Evolutionary conservation across 2,888 invertebrate species (phyloP).

Genomic region (Sinhomidia bicolor): DNA sequence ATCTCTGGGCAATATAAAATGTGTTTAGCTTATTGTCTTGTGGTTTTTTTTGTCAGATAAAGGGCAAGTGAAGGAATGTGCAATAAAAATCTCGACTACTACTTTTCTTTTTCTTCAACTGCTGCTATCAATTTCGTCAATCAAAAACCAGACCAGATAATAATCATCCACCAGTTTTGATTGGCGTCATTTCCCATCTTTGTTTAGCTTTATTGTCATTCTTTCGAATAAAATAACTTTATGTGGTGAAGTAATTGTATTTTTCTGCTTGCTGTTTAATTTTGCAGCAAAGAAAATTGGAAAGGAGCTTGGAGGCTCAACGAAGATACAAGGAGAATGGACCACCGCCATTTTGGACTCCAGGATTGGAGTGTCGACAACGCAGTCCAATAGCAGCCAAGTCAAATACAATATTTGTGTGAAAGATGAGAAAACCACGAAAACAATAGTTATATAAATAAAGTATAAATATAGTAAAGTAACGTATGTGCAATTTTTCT

Average conservation of each 20-base stretch:
- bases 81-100: constrained; percentile 34
- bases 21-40: neutral
- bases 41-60: neutral
- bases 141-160: no score
- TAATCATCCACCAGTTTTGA: neutral
- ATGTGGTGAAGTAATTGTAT: neutral
- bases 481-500: neutral
- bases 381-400: constrained; percentile 80
- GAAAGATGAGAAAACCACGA: constrained; percentile 1
- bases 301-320: constrained; percentile 85
- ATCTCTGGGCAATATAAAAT: neutral
- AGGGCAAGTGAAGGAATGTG: neutral
- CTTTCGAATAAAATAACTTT: neutral
- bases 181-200: neutral
- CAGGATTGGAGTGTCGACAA: constrained; percentile 80
- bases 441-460: neutral
- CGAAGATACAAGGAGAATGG: constrained; percentile 91
- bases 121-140: no score
- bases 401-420: constrained; percentile 80
- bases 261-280: neutral
- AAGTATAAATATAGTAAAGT: neutral
- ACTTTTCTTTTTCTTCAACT: no score
- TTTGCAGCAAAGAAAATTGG: constrained; percentile 92
- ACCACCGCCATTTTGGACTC: constrained; percentile 80
- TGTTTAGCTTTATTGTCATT: neutral